Conservation (phyloP, 2,797 vertebrate genomes). For the Anguilla megastoma region DNA sequence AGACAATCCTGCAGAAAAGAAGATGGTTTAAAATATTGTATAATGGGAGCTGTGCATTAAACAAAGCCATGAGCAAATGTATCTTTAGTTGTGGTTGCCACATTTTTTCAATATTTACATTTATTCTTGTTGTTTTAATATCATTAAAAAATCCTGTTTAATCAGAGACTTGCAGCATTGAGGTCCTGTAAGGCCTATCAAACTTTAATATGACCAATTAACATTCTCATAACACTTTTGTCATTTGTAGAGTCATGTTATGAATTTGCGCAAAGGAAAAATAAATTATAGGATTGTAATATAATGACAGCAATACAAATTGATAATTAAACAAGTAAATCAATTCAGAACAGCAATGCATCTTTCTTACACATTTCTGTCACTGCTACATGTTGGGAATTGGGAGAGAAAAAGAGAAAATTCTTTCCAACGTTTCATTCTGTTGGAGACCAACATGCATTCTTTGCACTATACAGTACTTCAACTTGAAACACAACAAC, state of each 20-base stretch:
- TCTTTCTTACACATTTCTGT: neutral
- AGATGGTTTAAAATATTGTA: neutral
- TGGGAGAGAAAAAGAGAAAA: neutral
- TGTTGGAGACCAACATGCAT: neutral
- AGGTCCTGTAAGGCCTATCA: neutral
- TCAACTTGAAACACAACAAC: conserved; percentile 24
- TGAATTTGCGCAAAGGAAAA: neutral
- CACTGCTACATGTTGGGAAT: neutral
- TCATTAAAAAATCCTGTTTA: neutral
- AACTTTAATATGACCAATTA: neutral
- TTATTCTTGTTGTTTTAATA: neutral
- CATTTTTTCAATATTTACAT: neutral
- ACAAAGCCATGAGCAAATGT: neutral
- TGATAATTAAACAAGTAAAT: neutral
- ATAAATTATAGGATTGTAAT: neutral
- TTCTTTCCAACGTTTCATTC: neutral
- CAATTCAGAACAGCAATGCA: neutral
- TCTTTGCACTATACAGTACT: conserved; percentile 25
- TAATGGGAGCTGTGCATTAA: neutral
- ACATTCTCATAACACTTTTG: neutral
- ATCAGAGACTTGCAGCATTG: neutral
- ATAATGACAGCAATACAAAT: neutral
- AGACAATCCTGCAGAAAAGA: neutral
- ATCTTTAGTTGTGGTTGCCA: neutral
- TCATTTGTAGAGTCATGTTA: neutral